Evolutionary conservation across 2,888 invertebrate species (phyloP), one percentile per base, ranked within the genome.

Genomic region (Gymnoscelis rufifasciata): DNA sequence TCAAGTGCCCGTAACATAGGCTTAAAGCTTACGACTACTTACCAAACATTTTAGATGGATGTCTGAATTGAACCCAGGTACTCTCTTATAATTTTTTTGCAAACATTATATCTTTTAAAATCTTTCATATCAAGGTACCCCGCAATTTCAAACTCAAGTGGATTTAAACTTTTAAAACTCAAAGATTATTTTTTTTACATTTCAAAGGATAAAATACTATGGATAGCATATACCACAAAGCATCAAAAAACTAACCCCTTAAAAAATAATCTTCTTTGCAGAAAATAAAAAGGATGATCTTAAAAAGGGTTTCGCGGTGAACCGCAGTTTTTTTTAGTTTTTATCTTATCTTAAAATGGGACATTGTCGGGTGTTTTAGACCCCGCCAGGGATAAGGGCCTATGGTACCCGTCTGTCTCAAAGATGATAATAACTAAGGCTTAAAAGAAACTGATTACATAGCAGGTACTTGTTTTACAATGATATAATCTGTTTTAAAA

Each of bases 211-310:
- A 44, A 41, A 23, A 38, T 52, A 55, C 52, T 57, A 64, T 52
- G 26, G n/a, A n/a, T 37, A 56, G 51, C 46, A 58, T 59, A 54
- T 54, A 54, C 43, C 39, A 28, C 27, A 56, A 48, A 54, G 51
- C 47, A 59, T 60, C 64, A 59, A 79, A 79, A 81, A 79, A 72
- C 55, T 52, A 71, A 78, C 79, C 73, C 78, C 73, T 70, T 77
- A 71, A 33, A 77, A 79, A 78, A 72, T 83, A 83, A 84, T 83
- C 84, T 72, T 78, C 82, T 84, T 83, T 76, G 76, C 77, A 54
- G 75, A 83, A 33, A 74, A 69, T 72, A 67, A 73, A 70, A 68
- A 53, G 50, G 52, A 59, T 52, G 47, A 47, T 56, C 66, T 64
- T 61, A 73, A 73, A 79, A 81, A 71, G 72, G 77, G 71, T 74